Conservation (phyloP, 2,797 vertebrate species). For the Sebastes steindachneri region DNA sequence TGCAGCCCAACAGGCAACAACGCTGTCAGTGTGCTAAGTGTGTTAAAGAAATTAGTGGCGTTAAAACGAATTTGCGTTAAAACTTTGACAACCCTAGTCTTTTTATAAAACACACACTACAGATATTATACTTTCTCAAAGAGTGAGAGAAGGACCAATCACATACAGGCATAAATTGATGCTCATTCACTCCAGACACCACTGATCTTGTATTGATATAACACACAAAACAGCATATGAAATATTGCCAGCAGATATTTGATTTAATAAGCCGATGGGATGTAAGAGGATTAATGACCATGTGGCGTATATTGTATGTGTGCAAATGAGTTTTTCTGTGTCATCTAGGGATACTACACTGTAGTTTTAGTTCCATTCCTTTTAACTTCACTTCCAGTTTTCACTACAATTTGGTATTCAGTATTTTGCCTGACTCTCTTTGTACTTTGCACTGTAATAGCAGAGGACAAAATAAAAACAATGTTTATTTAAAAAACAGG, state of each 20-base stretch:
- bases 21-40: background rate
- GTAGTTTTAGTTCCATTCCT: background rate
- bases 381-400: constrained; percentile 9
- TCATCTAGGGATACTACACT: background rate
- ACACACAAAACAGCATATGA: background rate
- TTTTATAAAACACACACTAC: background rate
- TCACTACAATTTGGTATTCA: background rate
- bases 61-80: background rate
- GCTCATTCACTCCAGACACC: background rate
- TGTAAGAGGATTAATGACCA: constrained; percentile 27
- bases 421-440: background rate
- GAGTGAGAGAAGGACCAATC: background rate
- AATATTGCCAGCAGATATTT: constrained; percentile 6
- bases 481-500: background rate
- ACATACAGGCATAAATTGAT: background rate
- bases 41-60: background rate
- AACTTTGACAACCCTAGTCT: background rate
- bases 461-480: background rate
- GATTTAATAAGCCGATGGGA: background rate
- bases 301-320: background rate
- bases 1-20: too few relatives aligned
- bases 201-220: constrained; percentile 2
- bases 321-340: background rate
- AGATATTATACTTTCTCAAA: background rate
- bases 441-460: background rate